Conservation (phyloP, 2,888 invertebrate genomes). For the Cynaeus angustus region DNA sequence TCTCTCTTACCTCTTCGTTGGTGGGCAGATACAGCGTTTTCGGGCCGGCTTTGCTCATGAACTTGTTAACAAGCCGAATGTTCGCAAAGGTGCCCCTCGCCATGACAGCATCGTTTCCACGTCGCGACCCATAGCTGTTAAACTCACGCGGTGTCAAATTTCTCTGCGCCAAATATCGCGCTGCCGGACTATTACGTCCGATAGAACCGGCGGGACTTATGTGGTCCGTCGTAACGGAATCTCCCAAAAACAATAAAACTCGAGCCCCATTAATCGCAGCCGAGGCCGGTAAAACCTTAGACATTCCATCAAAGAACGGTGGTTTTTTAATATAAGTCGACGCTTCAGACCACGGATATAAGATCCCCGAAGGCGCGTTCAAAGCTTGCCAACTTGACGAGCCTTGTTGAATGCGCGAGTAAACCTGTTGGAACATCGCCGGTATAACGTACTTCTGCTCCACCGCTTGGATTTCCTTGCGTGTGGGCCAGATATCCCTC, state of each 20-base stretch:
- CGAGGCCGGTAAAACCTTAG: slow-evolving; percentile 77
- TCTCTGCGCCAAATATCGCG: slow-evolving; percentile 82
- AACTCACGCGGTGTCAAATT: slow-evolving; percentile 94
- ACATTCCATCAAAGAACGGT: slow-evolving; percentile 89
- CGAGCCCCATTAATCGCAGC: slow-evolving; percentile 82
- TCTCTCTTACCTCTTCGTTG: slow-evolving; percentile 80
- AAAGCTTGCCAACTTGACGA: slow-evolving; percentile 86
- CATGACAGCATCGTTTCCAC: slow-evolving; percentile 99
- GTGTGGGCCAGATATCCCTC: slow-evolving; percentile 95
- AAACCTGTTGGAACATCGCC: slow-evolving; percentile 96
- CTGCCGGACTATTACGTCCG: slow-evolving; percentile 86
- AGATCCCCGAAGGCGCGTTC: slow-evolving; percentile 83
- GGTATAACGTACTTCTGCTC: slow-evolving; percentile 94
- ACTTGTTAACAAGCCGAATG: slow-evolving; percentile 94
- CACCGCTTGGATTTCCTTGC: slow-evolving; percentile 90
- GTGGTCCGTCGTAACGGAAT: slow-evolving; percentile 99
- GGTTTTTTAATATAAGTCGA: slow-evolving; percentile 98
- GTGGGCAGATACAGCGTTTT: slow-evolving; percentile 90
- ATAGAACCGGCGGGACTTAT: slow-evolving; percentile 99
- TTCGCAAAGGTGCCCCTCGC: slow-evolving; percentile 98
- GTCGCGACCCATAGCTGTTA: slow-evolving; percentile 97
- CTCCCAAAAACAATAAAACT: slow-evolving; percentile 90
- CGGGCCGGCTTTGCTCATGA: slow-evolving; percentile 86
- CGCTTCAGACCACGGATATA: slow-evolving; percentile 92
- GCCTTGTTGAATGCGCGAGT: slow-evolving; percentile 88